Conservation (phyloP, 2,113 vertebrate species). For the Ranitomeya imitator region DNA sequence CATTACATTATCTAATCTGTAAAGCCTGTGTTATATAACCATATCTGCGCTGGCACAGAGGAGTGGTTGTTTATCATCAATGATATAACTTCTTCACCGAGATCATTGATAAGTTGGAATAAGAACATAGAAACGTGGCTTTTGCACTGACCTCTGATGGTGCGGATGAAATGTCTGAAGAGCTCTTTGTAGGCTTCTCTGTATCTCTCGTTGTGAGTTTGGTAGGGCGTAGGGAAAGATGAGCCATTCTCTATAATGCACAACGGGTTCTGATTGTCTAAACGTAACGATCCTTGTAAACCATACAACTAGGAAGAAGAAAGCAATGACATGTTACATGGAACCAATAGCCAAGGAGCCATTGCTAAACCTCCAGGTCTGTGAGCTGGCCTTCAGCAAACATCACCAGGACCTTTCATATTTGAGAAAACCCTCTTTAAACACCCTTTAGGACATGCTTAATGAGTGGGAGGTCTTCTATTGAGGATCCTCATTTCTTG, state of each 20-base stretch:
- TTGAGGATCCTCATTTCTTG: no score
- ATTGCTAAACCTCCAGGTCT: no score
- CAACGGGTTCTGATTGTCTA: conserved; percentile 63
- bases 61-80: no score
- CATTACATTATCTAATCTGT: no score
- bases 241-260: conserved; percentile 59
- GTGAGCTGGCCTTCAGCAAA: no score
- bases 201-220: conserved; percentile 57
- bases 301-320: conserved; percentile 49
- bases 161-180: conserved; percentile 62
- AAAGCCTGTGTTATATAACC: no score
- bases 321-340: neutral
- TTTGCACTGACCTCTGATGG: conserved; percentile 57
- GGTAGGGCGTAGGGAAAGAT: neutral
- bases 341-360: neutral
- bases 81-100: no score
- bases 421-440: no score
- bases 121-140: neutral
- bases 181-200: conserved; percentile 57
- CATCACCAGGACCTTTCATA: no score
- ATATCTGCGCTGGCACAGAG: no score
- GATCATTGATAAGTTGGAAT: neutral
- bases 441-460: no score
- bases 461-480: no score
- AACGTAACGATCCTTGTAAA: conserved; percentile 56